Evolutionary conservation across 2,113 vertebrate genomes (phyloP).

Genomic region (Protobothrops mucrosquamatus): DNA sequence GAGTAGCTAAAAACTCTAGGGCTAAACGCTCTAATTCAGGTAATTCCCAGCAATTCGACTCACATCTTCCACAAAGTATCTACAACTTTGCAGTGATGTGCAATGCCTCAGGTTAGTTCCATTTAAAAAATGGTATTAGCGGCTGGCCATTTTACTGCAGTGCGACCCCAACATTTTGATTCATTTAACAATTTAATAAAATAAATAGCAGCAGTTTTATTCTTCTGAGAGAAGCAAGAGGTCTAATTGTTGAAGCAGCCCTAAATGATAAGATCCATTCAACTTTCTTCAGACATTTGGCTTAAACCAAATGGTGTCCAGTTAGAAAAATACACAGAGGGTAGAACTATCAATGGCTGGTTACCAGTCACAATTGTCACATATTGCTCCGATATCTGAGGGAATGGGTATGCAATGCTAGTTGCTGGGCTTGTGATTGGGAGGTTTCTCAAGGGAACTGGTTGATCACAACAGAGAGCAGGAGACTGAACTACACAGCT

Average conservation of each 20-base stretch:
- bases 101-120: not conserved
- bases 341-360: not conserved
- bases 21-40: not conserved
- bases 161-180: not conserved
- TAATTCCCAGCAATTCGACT: not conserved
- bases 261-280: not conserved
- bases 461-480: not conserved
- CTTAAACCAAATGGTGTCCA: not conserved
- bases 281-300: not conserved
- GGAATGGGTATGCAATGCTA: not conserved
- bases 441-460: not conserved
- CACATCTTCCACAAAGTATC: not conserved
- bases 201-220: not conserved
- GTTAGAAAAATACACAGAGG: not conserved
- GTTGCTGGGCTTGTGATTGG: not conserved
- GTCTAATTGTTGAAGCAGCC: not conserved
- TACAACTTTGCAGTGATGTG: not conserved
- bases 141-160: not conserved
- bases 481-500: not conserved
- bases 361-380: not conserved
- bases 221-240: not conserved
- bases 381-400: not conserved
- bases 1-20: not conserved
- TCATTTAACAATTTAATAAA: not conserved
- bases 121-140: not conserved